Evolutionary conservation across 2,113 vertebrate species (phyloP).

Genomic region (Camelus bactrianus): DNA sequence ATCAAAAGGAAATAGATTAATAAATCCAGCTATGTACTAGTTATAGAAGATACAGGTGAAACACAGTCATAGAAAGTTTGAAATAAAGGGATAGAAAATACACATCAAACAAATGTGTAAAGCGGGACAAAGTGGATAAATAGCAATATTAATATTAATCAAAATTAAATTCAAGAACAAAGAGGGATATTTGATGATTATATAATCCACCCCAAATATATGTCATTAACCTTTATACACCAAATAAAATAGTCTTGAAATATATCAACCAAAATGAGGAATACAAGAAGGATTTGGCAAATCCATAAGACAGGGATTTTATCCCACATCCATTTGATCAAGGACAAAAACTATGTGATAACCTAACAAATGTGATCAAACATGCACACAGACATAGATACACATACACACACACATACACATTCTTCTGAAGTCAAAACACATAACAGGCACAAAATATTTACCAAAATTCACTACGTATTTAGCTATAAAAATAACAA

Average conservation of each 20-base stretch:
- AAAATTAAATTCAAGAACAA: conserved; percentile 17
- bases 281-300: neutral
- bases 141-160: neutral
- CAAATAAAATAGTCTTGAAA: neutral
- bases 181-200: neutral
- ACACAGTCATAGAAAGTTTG: neutral
- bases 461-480: neutral
- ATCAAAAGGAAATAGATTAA: neutral
- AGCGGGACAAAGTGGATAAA: neutral
- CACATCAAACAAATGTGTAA: neutral
- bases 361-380: neutral
- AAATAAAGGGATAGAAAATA: neutral
- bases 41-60: neutral
- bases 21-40: neutral
- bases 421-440: neutral
- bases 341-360: neutral
- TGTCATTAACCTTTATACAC: neutral
- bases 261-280: neutral
- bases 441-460: neutral
- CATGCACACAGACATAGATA: neutral
- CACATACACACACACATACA: neutral
- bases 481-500: neutral
- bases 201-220: neutral
- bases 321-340: neutral
- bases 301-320: neutral